Evolutionary conservation across 2,113 vertebrate genomes (phyloP), one percentile per base, ranked within the genome.

Genomic region (Pollachius pollachius): DNA sequence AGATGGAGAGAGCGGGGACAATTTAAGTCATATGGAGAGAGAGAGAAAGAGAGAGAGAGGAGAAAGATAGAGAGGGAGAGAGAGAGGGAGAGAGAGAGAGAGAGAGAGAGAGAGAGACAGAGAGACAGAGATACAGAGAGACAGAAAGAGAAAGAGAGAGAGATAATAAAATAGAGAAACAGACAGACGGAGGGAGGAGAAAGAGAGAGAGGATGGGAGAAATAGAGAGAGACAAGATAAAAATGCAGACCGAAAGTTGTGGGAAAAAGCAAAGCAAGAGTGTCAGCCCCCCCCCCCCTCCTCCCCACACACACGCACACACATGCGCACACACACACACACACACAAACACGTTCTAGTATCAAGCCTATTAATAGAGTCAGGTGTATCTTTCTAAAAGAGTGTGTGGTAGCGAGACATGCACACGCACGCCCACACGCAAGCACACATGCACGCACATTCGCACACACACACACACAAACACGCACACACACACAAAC

Each of bases 311-410:
- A n/a, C n/a, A n/a, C n/a, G n/a, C n/a, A n/a, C n/a, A n/a, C n/a
- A n/a, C n/a, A n/a, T n/a, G n/a, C n/a, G n/a, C n/a, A n/a, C n/a
- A n/a, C n/a, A n/a, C n/a, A n/a, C n/a, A n/a, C n/a, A n/a, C n/a
- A 27, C 27, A 27, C 2, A 27, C 2, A 27, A 2, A 27, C 27
- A 27, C 41, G 15, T 12, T 9, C 4, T n/a, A 52, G 64, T 64
- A 64, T 62, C 52, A 63, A 71, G 64, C 65, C 76, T 85, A 71
- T 68, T 77, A 77, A 75, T 79, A 82, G 58, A 81, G 75, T 73
- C 70, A 0, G 25, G 13, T 64, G 69, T 74, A 66, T 70, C 75
- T 81, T 64, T 21, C 37, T 71, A 63, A 37, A 0, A 19, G 54
- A 58, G 77, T 76, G 69, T 81, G 70, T 68, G 77, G 56, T 67